Evolutionary conservation across 2,888 invertebrate species (phyloP), one percentile per base, ranked within the genome.

Genomic region (Oxycera nigricornis): DNA sequence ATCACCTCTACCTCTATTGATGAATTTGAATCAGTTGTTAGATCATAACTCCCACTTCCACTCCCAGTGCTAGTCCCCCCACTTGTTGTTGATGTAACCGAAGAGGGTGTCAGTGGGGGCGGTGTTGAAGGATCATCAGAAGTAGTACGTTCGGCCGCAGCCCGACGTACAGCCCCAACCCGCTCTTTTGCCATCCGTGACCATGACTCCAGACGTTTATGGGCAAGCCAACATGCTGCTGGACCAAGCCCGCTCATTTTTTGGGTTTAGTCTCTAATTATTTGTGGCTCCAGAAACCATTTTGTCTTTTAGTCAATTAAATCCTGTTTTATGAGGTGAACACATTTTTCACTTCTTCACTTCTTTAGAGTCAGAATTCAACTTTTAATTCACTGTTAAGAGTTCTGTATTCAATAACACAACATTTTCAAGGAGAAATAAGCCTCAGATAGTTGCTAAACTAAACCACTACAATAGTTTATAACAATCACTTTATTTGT

Each of bases 171-270:
- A 6, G 85, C 86, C 55, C 85, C 85, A 62, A 86, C 86, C 59
- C 91, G 86, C 81, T 92, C 92, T 80, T 91, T 89, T 59, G 92
- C 92, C 65, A 92, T 91, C 73, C 90, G 86, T 1, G 92, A 92
- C 92, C 92, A 92, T 7, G 91, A 91, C 83, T 92, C 92, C 57
- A 92, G 87, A 77, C 92, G 86, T 83, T 92, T 92, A 84, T 92
- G 92, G 28, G 92, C 91, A 76, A 91, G 90, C 92, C 92, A 92
- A 79, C 91, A 91, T 76, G 91, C 90, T 17, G 92, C 90, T 74
- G 92, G 92, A 79, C 91, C 91, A 80, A 92, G 86, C 74, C 91
- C 91, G 84, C 90, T 90, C 90, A 90, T 90, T 75, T 78, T 83
- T 55, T 28, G 4, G 26, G 14, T 17, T n/a, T 11, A 57, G 14